These are phyloP conservation scores for Anniella stebbinsi DNA, from an alignment of 2,797 vertebrate genomes.

Conservation along the genomic window DNA sequence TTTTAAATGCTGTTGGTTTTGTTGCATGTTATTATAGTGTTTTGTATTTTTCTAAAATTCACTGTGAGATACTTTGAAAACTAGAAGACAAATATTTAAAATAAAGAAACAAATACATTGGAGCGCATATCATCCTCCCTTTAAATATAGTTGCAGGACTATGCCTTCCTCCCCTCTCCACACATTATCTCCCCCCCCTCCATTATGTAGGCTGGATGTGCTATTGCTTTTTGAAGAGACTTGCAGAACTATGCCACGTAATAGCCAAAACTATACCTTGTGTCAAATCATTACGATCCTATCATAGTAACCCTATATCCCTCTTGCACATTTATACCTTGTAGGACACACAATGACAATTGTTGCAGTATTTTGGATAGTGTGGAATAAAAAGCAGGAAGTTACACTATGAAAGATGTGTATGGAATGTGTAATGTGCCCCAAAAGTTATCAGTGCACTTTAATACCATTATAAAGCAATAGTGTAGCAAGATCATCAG, in stretches of 20 bases:
- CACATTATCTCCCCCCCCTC: background rate
- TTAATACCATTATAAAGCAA: no score
- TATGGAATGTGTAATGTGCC: no score
- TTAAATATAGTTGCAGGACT: background rate
- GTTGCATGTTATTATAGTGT: background rate
- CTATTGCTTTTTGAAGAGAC: background rate
- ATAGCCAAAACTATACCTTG: no score
- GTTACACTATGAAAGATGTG: no score
- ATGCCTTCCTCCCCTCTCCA: background rate
- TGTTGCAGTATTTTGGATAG: no score
- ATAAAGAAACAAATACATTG: background rate
- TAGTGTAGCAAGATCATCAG: no score
- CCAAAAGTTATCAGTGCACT: no score
- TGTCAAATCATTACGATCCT: no score
- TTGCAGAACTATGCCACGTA: background rate
- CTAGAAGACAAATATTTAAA: background rate
- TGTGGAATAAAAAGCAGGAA: no score
- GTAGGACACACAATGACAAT: no score
- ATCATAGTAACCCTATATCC: no score
- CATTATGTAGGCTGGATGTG: background rate
- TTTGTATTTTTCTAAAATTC: background rate
- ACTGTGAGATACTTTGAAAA: background rate
- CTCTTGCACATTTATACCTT: no score
- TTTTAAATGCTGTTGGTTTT: background rate
- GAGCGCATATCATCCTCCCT: background rate